Evolutionary conservation across 1,140 invertebrate species (phyloP).

Genomic region (Drosophila ambigua): DNA sequence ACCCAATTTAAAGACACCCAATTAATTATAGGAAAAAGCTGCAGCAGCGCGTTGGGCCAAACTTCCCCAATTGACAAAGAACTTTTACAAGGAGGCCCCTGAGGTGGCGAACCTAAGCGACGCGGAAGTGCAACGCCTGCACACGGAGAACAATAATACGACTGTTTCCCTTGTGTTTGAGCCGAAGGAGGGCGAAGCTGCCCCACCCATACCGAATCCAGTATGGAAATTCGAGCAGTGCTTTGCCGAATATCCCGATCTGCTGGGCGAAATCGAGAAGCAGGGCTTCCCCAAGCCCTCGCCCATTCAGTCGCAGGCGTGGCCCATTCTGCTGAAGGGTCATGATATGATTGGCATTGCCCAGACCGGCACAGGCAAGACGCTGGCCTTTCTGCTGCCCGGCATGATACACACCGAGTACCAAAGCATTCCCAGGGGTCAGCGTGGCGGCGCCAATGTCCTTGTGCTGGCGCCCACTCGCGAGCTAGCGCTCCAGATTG

Average conservation of each 20-base stretch:
- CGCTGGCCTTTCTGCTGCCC: conserved; percentile 95
- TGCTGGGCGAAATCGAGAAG: conserved; percentile 91
- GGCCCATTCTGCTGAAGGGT: conserved; percentile 94
- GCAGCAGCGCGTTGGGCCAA: conserved; percentile 86
- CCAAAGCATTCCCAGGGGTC: conserved; percentile 87
- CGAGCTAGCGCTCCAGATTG: conserved; percentile 95
- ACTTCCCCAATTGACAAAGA: conserved; percentile 89
- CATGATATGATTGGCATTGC: conserved; percentile 96
- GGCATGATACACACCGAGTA: conserved; percentile 95
- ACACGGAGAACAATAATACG: conserved; percentile 89
- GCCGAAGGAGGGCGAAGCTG: conserved; percentile 79
- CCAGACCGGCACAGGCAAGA: conserved; percentile 96
- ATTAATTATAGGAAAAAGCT: conserved; percentile 84
- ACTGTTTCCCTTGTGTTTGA: conserved; percentile 86
- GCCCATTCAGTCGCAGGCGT: conserved; percentile 95
- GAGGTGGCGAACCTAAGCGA: conserved; percentile 87
- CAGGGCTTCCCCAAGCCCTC: conserved; percentile 91
- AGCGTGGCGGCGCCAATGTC: conserved; percentile 92
- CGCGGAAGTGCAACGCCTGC: conserved; percentile 87
- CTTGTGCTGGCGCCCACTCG: conserved; percentile 95
- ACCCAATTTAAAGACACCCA: not conserved
- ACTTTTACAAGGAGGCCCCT: conserved; percentile 93
- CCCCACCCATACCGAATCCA: conserved; percentile 90
- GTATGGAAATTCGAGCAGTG: conserved; percentile 93
- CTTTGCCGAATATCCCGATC: conserved; percentile 92